phyloP scores from a whole-genome alignment of 2,888 invertebrate genomes.

The Hofmannophila pseudospretella region DNA sequence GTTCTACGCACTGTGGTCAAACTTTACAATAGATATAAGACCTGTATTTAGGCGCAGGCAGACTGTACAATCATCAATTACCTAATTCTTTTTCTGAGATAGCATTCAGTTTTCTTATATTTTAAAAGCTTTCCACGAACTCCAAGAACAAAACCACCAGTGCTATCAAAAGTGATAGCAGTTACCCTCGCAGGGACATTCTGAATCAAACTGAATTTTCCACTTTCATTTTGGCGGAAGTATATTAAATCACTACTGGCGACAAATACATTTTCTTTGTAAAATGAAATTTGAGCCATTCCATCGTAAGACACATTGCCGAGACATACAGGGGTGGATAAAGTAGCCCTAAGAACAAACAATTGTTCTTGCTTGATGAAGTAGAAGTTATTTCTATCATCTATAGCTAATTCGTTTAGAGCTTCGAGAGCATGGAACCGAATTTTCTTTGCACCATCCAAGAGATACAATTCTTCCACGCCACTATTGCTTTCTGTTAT shows the following conservation, averaged over 20 bases:
- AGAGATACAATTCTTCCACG: slow-evolving; percentile 47
- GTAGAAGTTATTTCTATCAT: slow-evolving; percentile 57
- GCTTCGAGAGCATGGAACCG: slow-evolving; percentile 42
- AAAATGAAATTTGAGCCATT: slow-evolving; percentile 53
- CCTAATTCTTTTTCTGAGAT: slow-evolving; percentile 19
- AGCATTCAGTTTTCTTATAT: slow-evolving; percentile 47
- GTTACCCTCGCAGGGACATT: slow-evolving; percentile 48
- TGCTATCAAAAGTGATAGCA: slow-evolving; percentile 52
- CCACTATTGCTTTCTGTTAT: slow-evolving; percentile 51
- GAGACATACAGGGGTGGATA: slow-evolving; percentile 36
- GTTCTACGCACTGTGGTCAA: no score
- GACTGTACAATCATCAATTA: no score
- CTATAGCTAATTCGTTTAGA: slow-evolving; percentile 52
- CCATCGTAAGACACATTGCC: slow-evolving; percentile 47
- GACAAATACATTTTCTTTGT: slow-evolving; percentile 45
- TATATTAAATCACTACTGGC: slow-evolving; percentile 50
- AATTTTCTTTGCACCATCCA: slow-evolving; percentile 47
- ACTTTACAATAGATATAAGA: no score
- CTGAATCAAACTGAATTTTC: slow-evolving; percentile 37
- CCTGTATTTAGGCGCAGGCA: no score
- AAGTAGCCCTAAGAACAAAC: slow-evolving; percentile 42
- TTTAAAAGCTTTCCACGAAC: slow-evolving; percentile 45
- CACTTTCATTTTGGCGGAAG: slow-evolving; percentile 50
- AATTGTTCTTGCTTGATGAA: slow-evolving; percentile 49
- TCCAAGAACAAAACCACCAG: slow-evolving; percentile 50